Evolutionary conservation across 2,113 vertebrate genomes (phyloP).

Genomic region (Ascaphus truei): DNA sequence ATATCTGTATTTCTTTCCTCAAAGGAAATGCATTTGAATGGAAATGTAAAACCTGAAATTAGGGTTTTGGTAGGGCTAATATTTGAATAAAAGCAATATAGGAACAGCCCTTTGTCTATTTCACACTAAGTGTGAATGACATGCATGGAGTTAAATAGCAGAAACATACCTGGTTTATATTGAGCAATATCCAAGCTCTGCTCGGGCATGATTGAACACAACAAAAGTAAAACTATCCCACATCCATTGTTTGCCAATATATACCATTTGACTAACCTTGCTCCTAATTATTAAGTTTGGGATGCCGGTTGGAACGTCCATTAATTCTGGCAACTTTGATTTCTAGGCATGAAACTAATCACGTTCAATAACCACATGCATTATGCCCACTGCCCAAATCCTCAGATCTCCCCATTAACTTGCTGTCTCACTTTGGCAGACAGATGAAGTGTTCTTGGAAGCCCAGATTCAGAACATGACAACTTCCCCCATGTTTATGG

Average conservation of each 20-base stretch:
- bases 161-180: too few relatives aligned
- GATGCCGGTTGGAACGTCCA: conserved; percentile 63
- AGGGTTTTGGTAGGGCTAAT: too few relatives aligned
- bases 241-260: conserved; percentile 70
- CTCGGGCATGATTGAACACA: too few relatives aligned
- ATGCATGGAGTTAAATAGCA: too few relatives aligned
- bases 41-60: too few relatives aligned
- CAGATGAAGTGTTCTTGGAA: conserved; percentile 96
- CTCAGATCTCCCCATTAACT: not conserved
- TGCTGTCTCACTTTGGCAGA: conserved; percentile 62
- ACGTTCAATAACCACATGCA: conserved; percentile 42
- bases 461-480: conserved; percentile 99
- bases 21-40: too few relatives aligned
- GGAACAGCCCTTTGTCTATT: too few relatives aligned
- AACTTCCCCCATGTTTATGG: conserved; percentile 98
- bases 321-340: conserved; percentile 69
- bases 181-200: too few relatives aligned
- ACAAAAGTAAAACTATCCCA: conserved; percentile 51
- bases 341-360: conserved; percentile 90
- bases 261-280: conserved; percentile 65
- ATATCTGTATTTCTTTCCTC: too few relatives aligned
- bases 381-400: not conserved
- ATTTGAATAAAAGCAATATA: too few relatives aligned
- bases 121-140: too few relatives aligned
- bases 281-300: conserved; percentile 58